Evolutionary conservation across 2,797 vertebrate species (phyloP).

Genomic region (Iguana delicatissima): DNA sequence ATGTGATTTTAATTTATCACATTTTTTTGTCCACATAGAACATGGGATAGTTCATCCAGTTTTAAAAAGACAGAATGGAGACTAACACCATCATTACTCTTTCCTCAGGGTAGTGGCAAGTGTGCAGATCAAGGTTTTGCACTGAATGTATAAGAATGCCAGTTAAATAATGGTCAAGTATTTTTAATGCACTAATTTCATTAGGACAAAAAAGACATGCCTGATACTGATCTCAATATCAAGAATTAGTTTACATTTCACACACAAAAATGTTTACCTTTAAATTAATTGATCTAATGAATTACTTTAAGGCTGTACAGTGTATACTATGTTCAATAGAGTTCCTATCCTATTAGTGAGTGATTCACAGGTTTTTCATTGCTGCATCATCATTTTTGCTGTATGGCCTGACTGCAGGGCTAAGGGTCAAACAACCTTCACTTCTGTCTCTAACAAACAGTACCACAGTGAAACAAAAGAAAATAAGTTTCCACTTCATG

Average conservation of each 20-base stretch:
- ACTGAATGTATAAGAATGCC: background rate
- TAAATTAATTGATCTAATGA: background rate
- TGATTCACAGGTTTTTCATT: background rate
- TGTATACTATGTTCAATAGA: background rate
- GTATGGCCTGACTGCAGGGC: background rate
- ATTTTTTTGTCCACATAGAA: background rate
- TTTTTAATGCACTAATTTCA: background rate
- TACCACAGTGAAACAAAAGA: background rate
- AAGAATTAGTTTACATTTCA: background rate
- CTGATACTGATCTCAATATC: background rate
- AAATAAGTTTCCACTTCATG: background rate
- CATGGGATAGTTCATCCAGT: background rate
- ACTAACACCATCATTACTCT: background rate
- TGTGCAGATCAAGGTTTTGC: background rate
- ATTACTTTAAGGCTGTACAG: background rate
- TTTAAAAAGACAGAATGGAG: background rate
- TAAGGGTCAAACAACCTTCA: background rate
- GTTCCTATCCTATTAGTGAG: background rate
- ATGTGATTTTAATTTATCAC: background rate
- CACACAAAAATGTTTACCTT: background rate
- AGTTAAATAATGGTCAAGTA: background rate
- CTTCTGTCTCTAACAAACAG: background rate
- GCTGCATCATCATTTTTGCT: background rate
- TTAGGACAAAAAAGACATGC: background rate
- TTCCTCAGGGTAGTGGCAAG: background rate